Conservation (phyloP, 2,888 invertebrate species). For the Leptopilina drosophilae region DNA sequence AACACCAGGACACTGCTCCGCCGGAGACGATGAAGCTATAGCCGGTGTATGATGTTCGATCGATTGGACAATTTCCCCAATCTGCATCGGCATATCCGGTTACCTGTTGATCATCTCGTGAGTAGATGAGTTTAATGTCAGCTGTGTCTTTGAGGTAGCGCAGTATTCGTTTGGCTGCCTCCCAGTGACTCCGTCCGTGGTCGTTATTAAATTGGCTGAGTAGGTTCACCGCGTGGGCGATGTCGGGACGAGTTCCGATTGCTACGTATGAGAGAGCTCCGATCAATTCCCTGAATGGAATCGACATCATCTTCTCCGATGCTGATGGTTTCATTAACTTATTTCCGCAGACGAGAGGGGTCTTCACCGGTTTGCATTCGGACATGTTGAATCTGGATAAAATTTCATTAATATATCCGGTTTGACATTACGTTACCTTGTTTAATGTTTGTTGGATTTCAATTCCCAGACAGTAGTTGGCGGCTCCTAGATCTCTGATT, state of each 20-base stretch:
- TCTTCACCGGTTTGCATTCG: too few species aligned
- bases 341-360: too few species aligned
- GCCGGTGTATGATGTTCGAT: too few species aligned
- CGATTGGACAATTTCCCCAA: too few species aligned
- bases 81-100: too few species aligned
- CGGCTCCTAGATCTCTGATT: too few species aligned
- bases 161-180: constrained; percentile 1
- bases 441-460: background rate
- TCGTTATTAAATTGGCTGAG: constrained; percentile 28
- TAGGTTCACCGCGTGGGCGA: constrained; percentile 43
- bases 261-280: constrained; percentile 47
- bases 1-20: too few species aligned
- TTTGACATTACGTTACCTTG: constrained; percentile 51
- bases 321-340: too few species aligned
- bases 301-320: constrained; percentile 40
- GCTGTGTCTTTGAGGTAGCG: background rate
- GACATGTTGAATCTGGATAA: too few species aligned
- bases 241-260: constrained; percentile 48
- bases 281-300: constrained; percentile 48
- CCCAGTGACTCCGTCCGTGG: background rate
- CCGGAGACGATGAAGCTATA: too few species aligned
- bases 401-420: constrained; percentile 11
- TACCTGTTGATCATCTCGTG: background rate
- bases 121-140: background rate
- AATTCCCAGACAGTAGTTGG: too few species aligned